A percentile compares a stretch with the other conserved stretches of the same genome.
Conservation (phyloP, 2,113 vertebrate genomes). For the Pterocles gutturalis region DNA sequence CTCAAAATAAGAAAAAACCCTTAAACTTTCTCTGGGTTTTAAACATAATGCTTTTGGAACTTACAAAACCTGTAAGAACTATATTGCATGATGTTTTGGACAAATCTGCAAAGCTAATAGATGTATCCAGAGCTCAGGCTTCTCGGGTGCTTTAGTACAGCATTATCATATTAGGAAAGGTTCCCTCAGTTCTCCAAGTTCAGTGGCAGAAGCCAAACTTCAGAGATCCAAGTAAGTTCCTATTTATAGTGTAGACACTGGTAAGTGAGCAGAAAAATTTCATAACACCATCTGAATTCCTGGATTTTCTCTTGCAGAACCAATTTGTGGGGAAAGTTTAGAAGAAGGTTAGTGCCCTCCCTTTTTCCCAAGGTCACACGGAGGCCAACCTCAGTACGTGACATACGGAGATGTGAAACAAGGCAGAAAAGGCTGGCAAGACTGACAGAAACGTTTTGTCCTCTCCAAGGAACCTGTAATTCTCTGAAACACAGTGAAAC, state of each 20-base stretch:
- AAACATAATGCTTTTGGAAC: not conserved
- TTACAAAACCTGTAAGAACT: not conserved
- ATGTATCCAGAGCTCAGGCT: not conserved
- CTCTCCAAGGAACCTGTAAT: not conserved
- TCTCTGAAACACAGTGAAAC: not conserved
- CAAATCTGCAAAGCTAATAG: not conserved
- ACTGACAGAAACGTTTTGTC: not conserved
- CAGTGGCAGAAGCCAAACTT: not conserved
- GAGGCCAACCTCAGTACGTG: not conserved
- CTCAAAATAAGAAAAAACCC: not conserved
- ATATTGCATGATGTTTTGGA: not conserved
- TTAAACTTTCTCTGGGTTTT: not conserved
- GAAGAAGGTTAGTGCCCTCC: not conserved
- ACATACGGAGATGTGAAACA: fast-evolving
- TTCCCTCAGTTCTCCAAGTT: not conserved
- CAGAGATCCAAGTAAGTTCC: not conserved
- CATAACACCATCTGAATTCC: not conserved
- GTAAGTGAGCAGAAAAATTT: not conserved
- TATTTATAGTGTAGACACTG: not conserved
- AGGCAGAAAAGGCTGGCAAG: not conserved
- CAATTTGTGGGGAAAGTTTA: not conserved
- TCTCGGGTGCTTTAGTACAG: not conserved
- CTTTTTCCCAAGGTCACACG: not conserved
- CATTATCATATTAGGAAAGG: not conserved
- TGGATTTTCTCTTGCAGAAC: conserved; percentile 3